phyloP scores from a whole-genome alignment of 2,797 vertebrate genomes.

The Malacoctenus gilli region DNA sequence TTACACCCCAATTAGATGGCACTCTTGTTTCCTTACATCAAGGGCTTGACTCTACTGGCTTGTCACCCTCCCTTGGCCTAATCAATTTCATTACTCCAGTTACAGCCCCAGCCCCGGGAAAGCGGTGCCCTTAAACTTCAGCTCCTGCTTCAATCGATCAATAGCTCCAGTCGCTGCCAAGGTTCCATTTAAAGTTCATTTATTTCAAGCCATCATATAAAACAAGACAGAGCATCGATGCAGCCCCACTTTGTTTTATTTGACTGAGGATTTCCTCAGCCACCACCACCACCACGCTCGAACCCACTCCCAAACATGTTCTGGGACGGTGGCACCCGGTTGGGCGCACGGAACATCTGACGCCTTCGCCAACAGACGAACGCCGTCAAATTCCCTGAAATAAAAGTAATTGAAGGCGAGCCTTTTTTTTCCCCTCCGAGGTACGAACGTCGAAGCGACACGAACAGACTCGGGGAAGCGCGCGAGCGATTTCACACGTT shows the following conservation, averaged over 20 bases:
- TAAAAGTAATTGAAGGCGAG: slow-evolving; percentile 27
- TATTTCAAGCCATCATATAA: slow-evolving; percentile 89
- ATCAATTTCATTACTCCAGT: slow-evolving; percentile 91
- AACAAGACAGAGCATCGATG: slow-evolving; percentile 88
- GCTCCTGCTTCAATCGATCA: slow-evolving; percentile 86
- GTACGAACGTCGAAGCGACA: slow-evolving; percentile 9
- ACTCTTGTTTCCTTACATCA: slow-evolving; percentile 91
- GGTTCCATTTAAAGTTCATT: slow-evolving; percentile 91
- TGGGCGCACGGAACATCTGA: slow-evolving; percentile 35
- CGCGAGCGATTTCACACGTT: slow-evolving; percentile 44
- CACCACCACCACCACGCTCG: slow-evolving; percentile 81
- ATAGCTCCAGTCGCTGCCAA: slow-evolving; percentile 86
- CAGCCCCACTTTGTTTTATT: slow-evolving; percentile 87
- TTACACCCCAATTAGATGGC: slow-evolving; percentile 90
- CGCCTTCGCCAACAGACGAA: no score
- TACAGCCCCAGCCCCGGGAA: slow-evolving; percentile 83
- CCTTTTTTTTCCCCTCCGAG: slow-evolving; percentile 20
- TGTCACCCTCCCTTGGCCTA: slow-evolving; percentile 87
- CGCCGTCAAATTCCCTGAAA: no score
- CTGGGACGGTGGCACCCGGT: slow-evolving; percentile 54
- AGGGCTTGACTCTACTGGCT: slow-evolving; percentile 89
- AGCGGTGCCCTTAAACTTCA: slow-evolving; percentile 89
- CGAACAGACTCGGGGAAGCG: slow-evolving; percentile 16
- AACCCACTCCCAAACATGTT: slow-evolving; percentile 70
- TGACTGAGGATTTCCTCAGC: slow-evolving; percentile 87